Conservation (phyloP, 2,888 invertebrate species). For the Melolontha melolontha region DNA sequence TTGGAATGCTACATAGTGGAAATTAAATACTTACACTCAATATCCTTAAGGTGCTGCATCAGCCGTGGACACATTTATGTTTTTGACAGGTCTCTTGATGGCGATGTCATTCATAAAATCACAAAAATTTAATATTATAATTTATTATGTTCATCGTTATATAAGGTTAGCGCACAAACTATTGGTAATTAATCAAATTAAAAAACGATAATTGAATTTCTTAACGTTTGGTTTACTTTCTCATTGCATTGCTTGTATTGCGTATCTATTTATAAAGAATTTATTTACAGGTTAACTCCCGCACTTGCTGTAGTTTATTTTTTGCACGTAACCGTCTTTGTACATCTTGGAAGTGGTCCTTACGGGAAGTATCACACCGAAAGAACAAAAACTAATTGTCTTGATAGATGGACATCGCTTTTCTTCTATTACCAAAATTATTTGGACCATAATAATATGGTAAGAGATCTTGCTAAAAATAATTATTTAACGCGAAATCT, state of each 20-base stretch:
- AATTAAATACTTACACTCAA: slow-evolving; percentile 49
- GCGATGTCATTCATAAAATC: slow-evolving; percentile 59
- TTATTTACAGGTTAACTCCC: slow-evolving; percentile 61
- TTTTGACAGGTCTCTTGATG: slow-evolving; percentile 72
- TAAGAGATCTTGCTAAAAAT: not conserved
- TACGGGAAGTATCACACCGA: slow-evolving; percentile 43
- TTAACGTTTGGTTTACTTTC: not conserved
- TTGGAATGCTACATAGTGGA: too few species aligned
- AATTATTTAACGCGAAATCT: too few species aligned
- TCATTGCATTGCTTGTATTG: too few species aligned
- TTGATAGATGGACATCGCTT: slow-evolving; percentile 47
- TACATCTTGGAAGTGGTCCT: slow-evolving; percentile 48
- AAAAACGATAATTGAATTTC: not conserved
- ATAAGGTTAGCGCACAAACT: slow-evolving; percentile 61
- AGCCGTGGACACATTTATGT: slow-evolving; percentile 76
- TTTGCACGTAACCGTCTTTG: slow-evolving; percentile 45
- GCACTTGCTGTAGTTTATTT: slow-evolving; percentile 48
- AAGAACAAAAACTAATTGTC: slow-evolving; percentile 42
- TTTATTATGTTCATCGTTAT: slow-evolving; percentile 58
- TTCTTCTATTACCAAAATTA: slow-evolving; percentile 51
- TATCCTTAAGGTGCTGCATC: slow-evolving; percentile 65
- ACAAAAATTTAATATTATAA: slow-evolving; percentile 42
- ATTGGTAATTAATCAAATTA: not conserved
- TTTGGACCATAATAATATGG: slow-evolving; percentile 39
- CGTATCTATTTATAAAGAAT: too few species aligned